Base-by-base conservation (phyloP, 2,888 invertebrate genomes). In the Pristionchus arcanus region DNA sequence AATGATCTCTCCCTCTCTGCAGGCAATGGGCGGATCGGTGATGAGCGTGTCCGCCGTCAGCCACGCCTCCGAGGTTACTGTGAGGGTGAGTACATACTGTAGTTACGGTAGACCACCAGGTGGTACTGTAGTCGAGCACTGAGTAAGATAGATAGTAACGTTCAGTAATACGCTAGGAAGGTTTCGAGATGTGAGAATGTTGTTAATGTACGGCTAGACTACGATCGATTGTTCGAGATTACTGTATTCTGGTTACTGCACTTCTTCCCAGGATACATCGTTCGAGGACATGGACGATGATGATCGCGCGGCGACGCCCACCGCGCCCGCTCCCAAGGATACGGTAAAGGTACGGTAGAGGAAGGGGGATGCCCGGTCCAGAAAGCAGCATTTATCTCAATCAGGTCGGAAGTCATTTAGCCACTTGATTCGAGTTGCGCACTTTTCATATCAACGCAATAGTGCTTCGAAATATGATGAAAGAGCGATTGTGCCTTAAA, bases 41-140 rank as follows among this genome's bases (percentile, higher is more conserved):
- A 90, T 91, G 59, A 90, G 91, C 63, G 91, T 91, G 15, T 91
- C 91, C 91, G 49, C 81, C 19, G 81, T 49, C 49, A 81, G 81
- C 81, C 92, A 91, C 53, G 91, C 92, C 2, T 92, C 93, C 9
- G 93, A 93, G 66, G 91, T 92, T 25, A 93, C 93, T 42, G 93
- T 93, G 4, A 91, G 90, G 77, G 91, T 91, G 83, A 85, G 85
- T 89, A 16, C 7, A 31, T 15, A 59, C 16, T 11, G 55, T 28
- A 9, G 25, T 21, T 71, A 71, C 71, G 31, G 71, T 71, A 71
- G 34, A 3, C 68, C 13, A 28, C 28, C 42, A 49, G 42, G 34
- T n/a, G n/a, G n/a, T 71, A 77, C 77, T 34, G 42, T 37, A 42
- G 2, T 68, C 68, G 31, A 31, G 31, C n/a, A n/a, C n/a, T n/a